Conservation (phyloP, 2,113 vertebrate species). For the Lophius piscatorius region DNA sequence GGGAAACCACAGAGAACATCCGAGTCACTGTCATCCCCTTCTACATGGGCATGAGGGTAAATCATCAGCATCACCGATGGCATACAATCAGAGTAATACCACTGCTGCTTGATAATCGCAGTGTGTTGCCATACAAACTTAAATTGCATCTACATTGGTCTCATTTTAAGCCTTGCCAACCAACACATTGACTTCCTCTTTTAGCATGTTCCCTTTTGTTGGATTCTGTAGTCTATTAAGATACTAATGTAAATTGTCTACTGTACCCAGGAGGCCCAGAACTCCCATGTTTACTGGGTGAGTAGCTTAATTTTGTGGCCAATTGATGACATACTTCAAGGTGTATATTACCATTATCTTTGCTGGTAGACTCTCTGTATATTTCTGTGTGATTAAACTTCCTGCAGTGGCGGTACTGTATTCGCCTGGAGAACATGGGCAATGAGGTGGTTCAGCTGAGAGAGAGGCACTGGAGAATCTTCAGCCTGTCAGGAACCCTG, state of each 20-base stretch:
- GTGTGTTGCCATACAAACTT: not conserved
- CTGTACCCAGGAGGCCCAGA: slow-evolving; percentile 92
- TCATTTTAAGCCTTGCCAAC: not conserved
- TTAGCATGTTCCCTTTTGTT: not conserved
- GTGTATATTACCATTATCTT: no score
- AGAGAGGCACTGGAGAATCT: slow-evolving; percentile 97
- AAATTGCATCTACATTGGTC: not conserved
- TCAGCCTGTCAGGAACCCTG: slow-evolving; percentile 95
- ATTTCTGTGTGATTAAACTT: slow-evolving; percentile 4
- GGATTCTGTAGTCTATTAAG: not conserved
- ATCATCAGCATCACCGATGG: not conserved
- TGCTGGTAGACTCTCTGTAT: not conserved
- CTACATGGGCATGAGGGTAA: slow-evolving; percentile 99
- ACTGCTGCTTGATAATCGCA: not conserved
- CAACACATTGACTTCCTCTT: not conserved
- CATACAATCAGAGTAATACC: not conserved
- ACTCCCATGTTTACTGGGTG: slow-evolving; percentile 98
- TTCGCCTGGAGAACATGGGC: slow-evolving; percentile 95
- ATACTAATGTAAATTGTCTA: slow-evolving; percentile 8
- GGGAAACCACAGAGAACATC: slow-evolving; percentile 97
- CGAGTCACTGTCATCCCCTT: slow-evolving; percentile 97
- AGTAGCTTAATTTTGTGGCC: slow-evolving; percentile 71
- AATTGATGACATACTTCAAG: no score
- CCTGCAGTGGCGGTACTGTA: slow-evolving; percentile 94
- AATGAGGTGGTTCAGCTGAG: slow-evolving; percentile 94